Evolutionary conservation across 1,140 invertebrate genomes (phyloP).

Genomic region (Archegozetes longisetosus): DNA sequence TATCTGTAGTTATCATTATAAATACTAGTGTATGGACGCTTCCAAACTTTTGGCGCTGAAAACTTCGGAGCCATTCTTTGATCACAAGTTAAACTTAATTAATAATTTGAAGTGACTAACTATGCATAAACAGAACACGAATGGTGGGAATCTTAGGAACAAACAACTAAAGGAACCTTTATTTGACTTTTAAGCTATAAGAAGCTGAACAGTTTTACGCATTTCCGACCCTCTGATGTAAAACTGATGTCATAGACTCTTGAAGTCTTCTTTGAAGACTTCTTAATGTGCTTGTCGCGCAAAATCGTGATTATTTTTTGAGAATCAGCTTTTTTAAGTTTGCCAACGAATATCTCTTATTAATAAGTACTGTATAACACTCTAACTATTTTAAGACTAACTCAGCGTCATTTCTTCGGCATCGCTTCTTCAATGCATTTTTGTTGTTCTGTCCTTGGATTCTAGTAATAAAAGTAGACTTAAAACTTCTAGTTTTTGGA

Average conservation of each 20-base stretch:
- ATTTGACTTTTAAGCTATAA: background rate
- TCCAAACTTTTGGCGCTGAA: conserved; percentile 19
- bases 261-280: no score
- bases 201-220: background rate
- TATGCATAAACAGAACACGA: background rate
- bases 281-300: no score
- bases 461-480: background rate
- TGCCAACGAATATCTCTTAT: no score
- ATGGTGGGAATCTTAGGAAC: no score
- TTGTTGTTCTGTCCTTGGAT: background rate
- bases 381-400: no score
- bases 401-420: no score
- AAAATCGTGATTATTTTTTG: background rate
- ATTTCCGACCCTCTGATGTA: background rate
- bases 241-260: background rate
- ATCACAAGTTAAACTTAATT: background rate
- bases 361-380: no score
- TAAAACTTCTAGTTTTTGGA: background rate
- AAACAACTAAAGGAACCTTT: background rate
- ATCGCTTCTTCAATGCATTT: no score
- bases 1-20: conserved; percentile 25
- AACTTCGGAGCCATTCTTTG: conserved; percentile 12
- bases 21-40: conserved; percentile 22
- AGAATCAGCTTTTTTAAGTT: background rate
- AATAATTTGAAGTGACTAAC: background rate